A percentile compares a stretch with the other conserved stretches of the same genome.
Evolutionary conservation across 2,888 invertebrate genomes (phyloP).

Genomic region (Nipponacmea schrenckii): DNA sequence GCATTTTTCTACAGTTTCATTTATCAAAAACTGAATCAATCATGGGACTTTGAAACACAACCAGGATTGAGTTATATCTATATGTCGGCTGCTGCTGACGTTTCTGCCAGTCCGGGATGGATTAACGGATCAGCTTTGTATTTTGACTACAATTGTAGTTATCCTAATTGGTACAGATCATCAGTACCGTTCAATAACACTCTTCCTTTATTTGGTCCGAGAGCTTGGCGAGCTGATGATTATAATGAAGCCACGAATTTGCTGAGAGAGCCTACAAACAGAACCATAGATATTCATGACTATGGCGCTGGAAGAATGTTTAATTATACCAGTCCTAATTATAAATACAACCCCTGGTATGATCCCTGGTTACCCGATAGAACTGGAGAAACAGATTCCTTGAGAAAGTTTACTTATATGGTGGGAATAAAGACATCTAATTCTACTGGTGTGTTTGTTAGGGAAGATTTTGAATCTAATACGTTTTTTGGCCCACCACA

Average conservation of each 20-base stretch:
- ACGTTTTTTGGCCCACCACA: conserved; percentile 67
- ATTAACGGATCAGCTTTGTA: conserved; percentile 86
- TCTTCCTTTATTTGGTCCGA: conserved; percentile 90
- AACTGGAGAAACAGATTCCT: conserved; percentile 78
- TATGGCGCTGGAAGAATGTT: conserved; percentile 78
- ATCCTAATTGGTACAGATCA: conserved; percentile 89
- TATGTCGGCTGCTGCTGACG: conserved; percentile 92
- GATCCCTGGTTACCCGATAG: conserved; percentile 90
- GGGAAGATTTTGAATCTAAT: conserved; percentile 50
- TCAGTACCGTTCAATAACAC: conserved; percentile 94
- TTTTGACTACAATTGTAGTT: conserved; percentile 92
- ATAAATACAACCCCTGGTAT: conserved; percentile 95
- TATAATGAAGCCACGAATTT: conserved; percentile 87
- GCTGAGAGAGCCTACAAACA: conserved; percentile 92
- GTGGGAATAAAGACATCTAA: conserved; percentile 63
- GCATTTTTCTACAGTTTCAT: conserved; percentile 79
- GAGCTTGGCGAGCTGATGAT: conserved; percentile 76
- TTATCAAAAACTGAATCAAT: conserved; percentile 55
- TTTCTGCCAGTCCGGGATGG: conserved; percentile 89
- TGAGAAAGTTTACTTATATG: conserved; percentile 58
- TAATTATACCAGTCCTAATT: conserved; percentile 91
- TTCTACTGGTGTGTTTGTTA: conserved; percentile 58
- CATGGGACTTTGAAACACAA: conserved; percentile 80
- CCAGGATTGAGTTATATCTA: conserved; percentile 99
- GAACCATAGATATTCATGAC: conserved; percentile 78